Evolutionary conservation across 2,113 vertebrate species (phyloP), one percentile per base, ranked within the genome.

Genomic region (Lycocorax pyrrhopterus): DNA sequence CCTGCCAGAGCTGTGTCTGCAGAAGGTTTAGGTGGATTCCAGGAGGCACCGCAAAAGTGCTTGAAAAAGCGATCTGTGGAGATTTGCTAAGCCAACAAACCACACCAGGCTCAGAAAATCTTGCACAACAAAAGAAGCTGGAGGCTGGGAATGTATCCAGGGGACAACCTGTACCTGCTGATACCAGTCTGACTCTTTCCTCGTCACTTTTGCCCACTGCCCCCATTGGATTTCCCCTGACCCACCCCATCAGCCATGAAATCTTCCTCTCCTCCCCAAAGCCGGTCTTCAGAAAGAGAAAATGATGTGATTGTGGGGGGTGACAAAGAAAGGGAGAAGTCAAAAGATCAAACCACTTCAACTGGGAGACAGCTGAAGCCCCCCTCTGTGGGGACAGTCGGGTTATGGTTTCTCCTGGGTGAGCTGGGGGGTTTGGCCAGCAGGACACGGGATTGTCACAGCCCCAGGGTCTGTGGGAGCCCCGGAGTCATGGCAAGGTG

Each of bases 331-430:
- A 81, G 55, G 22, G 56, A 66, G 37, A 86, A 83, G 52, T 13
- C 14, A 71, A 44, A 71, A 53, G 8, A 63, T 53, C 62, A 89
- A 37, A 66, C 20, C 33, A 41, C 44, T 71, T 44, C 33, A 46
- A 7, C 41, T 37, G 41, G 26, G 49, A 55, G 39, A 29, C 10
- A 58, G n/a, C n/a, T 58, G 56, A 35, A 35, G 14, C 16, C 33
- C 22, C 22, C 30, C 18, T 60, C 68, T 51, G 52, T 0, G 0
- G 56, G 35, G n/a, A 43, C 19, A 26, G 22, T 1, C 0, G 1
- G 1, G 0, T 5, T 49, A 55, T 1, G 4, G 63, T 5, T 71
- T 56, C 37, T 56, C 68, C 47, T 46, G 30, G 37, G 11, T 43
- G 30, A 35, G 21, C 20, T 20, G 16, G 27, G 18, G 9, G 56